A percentile compares a stretch with the other conserved stretches of the same genome.
Conservation (phyloP, 2,797 vertebrate genomes). For the Molothrus aeneus region DNA sequence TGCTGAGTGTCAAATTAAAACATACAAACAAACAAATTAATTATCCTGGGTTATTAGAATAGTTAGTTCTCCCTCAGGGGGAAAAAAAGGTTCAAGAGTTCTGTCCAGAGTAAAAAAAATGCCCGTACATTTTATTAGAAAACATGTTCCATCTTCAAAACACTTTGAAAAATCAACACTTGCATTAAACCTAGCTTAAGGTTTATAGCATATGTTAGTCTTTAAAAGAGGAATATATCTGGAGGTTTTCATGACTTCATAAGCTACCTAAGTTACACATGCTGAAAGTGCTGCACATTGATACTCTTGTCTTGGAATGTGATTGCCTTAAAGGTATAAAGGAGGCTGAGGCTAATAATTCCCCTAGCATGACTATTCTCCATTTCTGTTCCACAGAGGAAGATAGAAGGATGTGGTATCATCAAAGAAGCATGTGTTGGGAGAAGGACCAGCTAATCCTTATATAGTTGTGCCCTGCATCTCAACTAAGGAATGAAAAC, state of each 20-base stretch:
- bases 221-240: constrained; percentile 71
- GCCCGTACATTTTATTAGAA: constrained; percentile 11
- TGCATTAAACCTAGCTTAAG: constrained; percentile 32
- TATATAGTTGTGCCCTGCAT: constrained; percentile 65
- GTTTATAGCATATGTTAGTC: constrained; percentile 64
- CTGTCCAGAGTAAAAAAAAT: constrained; percentile 9
- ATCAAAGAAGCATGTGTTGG: constrained; percentile 72
- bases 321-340: constrained; percentile 77
- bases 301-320: constrained; percentile 75
- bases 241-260: constrained; percentile 65
- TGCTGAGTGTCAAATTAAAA: not conserved
- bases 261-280: constrained; percentile 65
- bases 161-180: constrained; percentile 38
- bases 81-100: not conserved
- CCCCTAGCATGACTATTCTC: constrained; percentile 63
- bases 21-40: not conserved
- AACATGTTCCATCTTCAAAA: constrained; percentile 52
- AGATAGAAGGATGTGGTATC: constrained; percentile 71
- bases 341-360: constrained; percentile 72
- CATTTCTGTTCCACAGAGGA: constrained; percentile 68
- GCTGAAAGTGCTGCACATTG: constrained; percentile 68
- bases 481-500: constrained; percentile 65
- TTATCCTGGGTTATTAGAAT: not conserved
- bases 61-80: not conserved
- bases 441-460: constrained; percentile 68